These are phyloP conservation scores for Plestiodon gilberti DNA, from an alignment of 2,113 vertebrate species.

Conservation along the genomic window DNA sequence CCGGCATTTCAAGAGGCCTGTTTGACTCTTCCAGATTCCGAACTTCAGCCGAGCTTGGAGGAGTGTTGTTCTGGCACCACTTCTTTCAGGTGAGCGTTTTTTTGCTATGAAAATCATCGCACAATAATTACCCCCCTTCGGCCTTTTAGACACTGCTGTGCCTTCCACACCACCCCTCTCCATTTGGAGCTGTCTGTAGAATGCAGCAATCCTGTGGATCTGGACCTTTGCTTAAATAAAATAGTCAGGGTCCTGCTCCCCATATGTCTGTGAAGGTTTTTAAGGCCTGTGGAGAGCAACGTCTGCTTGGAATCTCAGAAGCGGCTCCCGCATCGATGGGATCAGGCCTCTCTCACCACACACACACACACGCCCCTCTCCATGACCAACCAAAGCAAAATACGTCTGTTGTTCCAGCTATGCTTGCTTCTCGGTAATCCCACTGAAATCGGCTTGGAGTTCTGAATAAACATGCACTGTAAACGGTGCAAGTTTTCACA, in stretches of 20 bases:
- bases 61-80: slow-evolving; percentile 85
- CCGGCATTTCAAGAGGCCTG: not conserved
- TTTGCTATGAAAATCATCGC: not conserved
- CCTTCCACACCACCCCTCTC: not conserved
- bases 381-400: not conserved
- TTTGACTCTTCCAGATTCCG: slow-evolving; percentile 68
- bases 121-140: too few relatives aligned
- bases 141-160: not conserved
- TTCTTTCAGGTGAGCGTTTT: slow-evolving; percentile 83
- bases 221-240: not conserved
- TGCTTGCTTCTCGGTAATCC: not conserved
- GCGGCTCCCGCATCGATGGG: not conserved
- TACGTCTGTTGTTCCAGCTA: not conserved
- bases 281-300: not conserved
- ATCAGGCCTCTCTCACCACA: not conserved
- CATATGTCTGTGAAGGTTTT: not conserved
- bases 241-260: not conserved
- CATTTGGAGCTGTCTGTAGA: not conserved
- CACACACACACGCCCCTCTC: not conserved
- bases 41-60: slow-evolving; percentile 84
- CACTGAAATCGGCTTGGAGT: not conserved
- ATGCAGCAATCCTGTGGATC: not conserved
- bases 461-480: not conserved
- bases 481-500: not conserved
- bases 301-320: not conserved